These are phyloP conservation scores for Carcinoscorpius rotundicauda DNA, from an alignment of 1,140 invertebrate genomes.

Conservation along the genomic window DNA sequence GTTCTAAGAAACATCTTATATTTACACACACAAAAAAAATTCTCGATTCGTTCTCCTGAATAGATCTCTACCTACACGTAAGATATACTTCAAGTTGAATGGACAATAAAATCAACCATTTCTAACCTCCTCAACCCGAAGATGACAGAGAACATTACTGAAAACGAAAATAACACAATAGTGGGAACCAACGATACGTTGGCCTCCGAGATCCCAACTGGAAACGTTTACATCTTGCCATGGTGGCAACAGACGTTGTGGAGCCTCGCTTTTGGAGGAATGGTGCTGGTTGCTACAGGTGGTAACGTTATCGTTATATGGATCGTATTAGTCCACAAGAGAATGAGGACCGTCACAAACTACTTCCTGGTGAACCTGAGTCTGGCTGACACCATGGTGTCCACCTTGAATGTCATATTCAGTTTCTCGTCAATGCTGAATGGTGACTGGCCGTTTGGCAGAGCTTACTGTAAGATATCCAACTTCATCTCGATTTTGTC, in stretches of 20 bases:
- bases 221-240: slow-evolving; percentile 52
- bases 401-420: slow-evolving; percentile 82
- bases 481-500: slow-evolving; percentile 85
- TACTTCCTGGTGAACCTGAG: slow-evolving; percentile 92
- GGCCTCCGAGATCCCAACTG: slow-evolving; percentile 3
- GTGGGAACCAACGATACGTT: no score
- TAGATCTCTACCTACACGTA: no score
- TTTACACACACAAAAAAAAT: no score
- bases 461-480: slow-evolving; percentile 82
- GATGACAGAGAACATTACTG: no score
- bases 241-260: slow-evolving; percentile 48
- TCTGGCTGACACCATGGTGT: slow-evolving; percentile 81
- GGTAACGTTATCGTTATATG: slow-evolving; percentile 91
- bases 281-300: slow-evolving; percentile 81
- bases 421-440: slow-evolving; percentile 88
- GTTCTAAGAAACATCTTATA: no score
- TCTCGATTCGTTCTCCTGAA: no score
- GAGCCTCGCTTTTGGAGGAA: slow-evolving; percentile 59
- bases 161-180: no score
- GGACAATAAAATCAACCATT: no score
- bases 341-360: slow-evolving; percentile 91
- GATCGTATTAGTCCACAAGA: slow-evolving; percentile 65
- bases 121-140: no score
- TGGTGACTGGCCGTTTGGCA: slow-evolving; percentile 85
- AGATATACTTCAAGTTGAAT: no score